A percentile compares a stretch with the other conserved stretches of the same genome.
These are phyloP conservation scores for Oryzaephilus surinamensis DNA, from an alignment of 1,140 invertebrate species.

Conservation along the genomic window DNA sequence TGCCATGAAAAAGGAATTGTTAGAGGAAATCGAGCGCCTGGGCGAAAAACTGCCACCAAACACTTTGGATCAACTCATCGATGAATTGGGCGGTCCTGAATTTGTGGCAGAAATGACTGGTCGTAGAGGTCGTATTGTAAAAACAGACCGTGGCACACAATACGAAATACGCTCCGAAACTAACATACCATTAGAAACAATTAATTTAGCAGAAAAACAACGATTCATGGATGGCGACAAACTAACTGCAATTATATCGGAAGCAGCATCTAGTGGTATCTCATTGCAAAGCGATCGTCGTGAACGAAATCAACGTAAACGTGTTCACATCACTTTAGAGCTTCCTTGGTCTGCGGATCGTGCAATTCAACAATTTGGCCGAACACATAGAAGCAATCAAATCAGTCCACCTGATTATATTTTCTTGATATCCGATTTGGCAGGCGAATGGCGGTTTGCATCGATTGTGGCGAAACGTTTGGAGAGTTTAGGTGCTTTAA, in stretches of 20 bases:
- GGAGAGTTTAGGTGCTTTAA: slow-evolving; percentile 66
- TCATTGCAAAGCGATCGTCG: slow-evolving; percentile 83
- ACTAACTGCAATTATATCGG: slow-evolving; percentile 97
- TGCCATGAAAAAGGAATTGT: slow-evolving; percentile 84
- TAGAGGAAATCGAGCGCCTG: slow-evolving; percentile 76
- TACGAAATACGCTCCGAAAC: slow-evolving; percentile 92
- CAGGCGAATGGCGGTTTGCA: slow-evolving; percentile 94
- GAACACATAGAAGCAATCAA: slow-evolving; percentile 78
- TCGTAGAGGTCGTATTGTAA: slow-evolving; percentile 84
- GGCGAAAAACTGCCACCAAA: slow-evolving; percentile 91
- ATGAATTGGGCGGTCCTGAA: slow-evolving; percentile 93
- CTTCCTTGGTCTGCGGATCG: slow-evolving; percentile 98
- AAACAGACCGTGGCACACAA: slow-evolving; percentile 77
- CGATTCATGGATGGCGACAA: slow-evolving; percentile 98
- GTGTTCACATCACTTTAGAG: slow-evolving; percentile 98
- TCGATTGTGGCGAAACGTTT: slow-evolving; percentile 91
- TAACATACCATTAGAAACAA: slow-evolving; percentile 92
- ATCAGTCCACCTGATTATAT: slow-evolving; percentile 98
- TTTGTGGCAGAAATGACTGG: slow-evolving; percentile 78
- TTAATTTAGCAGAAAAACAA: slow-evolving; percentile 87
- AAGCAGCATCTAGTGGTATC: slow-evolving; percentile 97
- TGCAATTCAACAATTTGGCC: slow-evolving; percentile 98
- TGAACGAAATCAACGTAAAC: slow-evolving; percentile 79
- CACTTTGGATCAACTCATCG: slow-evolving; percentile 95
- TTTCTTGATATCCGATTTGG: slow-evolving; percentile 96